These are phyloP conservation scores for Phrynosoma blainvillii DNA, from an alignment of 2,113 vertebrate genomes.

Conservation along the genomic window DNA sequence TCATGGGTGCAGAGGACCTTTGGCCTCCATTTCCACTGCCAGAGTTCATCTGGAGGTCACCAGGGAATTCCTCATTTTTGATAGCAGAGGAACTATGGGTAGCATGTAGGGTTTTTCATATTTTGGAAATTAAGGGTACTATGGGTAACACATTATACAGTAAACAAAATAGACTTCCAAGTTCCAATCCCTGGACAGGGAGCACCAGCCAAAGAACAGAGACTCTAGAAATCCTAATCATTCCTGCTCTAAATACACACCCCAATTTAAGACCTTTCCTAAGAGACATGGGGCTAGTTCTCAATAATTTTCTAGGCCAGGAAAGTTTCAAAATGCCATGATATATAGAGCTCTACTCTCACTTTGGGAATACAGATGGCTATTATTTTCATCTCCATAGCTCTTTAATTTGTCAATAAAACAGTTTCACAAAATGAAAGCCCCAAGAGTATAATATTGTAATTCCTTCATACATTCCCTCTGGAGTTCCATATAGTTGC, in stretches of 20 bases:
- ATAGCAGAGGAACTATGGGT: too few species aligned
- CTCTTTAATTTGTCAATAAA: conserved; percentile 9
- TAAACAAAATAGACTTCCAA: neutral
- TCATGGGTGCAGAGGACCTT: too few species aligned
- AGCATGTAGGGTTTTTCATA: too few species aligned
- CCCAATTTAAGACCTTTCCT: neutral
- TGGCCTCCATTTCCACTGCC: too few species aligned
- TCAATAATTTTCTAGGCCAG: conserved; percentile 15
- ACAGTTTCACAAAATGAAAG: neutral
- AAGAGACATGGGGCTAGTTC: neutral
- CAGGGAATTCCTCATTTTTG: too few species aligned
- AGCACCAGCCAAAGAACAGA: neutral
- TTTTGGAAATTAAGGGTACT: too few species aligned
- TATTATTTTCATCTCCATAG: conserved; percentile 1
- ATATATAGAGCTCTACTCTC: conserved; percentile 1
- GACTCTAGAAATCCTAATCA: neutral
- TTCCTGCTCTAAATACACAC: conserved; percentile 3
- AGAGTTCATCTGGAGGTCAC: too few species aligned
- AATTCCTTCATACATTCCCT: neutral
- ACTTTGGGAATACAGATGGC: neutral
- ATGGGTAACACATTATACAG: too few species aligned
- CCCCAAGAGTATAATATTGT: neutral
- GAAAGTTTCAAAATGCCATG: conserved; percentile 5
- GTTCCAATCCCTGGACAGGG: neutral
- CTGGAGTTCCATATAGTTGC: neutral